These are phyloP conservation scores for Calephelis virginiensis DNA, from an alignment of 1,140 invertebrate species.

Conservation along the genomic window DNA sequence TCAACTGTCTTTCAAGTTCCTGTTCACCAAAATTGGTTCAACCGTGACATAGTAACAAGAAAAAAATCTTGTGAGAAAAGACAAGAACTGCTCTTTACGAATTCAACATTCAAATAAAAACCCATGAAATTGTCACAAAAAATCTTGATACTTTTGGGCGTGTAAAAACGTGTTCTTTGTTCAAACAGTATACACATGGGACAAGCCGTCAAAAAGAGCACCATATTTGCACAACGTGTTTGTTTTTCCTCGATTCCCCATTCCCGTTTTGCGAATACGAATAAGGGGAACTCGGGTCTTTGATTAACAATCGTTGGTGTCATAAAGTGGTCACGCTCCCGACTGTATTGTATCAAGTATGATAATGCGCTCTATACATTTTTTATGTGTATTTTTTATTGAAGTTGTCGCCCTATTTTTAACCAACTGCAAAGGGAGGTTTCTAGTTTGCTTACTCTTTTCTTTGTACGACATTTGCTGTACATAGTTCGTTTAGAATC, in stretches of 20 bases:
- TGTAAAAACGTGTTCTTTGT: conserved; percentile 39
- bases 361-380: conserved; percentile 37
- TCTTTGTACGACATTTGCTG: no score
- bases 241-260: conserved; percentile 50
- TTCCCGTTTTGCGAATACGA: conserved; percentile 35
- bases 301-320: conserved; percentile 48
- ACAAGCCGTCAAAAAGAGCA: conserved; percentile 42
- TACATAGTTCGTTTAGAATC: no score
- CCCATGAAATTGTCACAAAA: conserved; percentile 30
- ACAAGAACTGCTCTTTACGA: neutral
- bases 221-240: conserved; percentile 51
- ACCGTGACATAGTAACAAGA: neutral
- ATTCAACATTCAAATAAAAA: conserved; percentile 4
- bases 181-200: conserved; percentile 24
- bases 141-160: conserved; percentile 33
- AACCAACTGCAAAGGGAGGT: neutral
- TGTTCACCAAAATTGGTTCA: no score
- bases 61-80: neutral
- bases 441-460: no score
- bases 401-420: neutral
- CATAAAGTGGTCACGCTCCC: conserved; percentile 44
- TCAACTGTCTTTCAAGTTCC: no score
- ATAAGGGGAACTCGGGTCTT: conserved; percentile 34
- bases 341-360: conserved; percentile 40
- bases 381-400: conserved; percentile 8